Conservation (phyloP, 1,140 invertebrate genomes). For the Lepidotrigona ventralis region DNA sequence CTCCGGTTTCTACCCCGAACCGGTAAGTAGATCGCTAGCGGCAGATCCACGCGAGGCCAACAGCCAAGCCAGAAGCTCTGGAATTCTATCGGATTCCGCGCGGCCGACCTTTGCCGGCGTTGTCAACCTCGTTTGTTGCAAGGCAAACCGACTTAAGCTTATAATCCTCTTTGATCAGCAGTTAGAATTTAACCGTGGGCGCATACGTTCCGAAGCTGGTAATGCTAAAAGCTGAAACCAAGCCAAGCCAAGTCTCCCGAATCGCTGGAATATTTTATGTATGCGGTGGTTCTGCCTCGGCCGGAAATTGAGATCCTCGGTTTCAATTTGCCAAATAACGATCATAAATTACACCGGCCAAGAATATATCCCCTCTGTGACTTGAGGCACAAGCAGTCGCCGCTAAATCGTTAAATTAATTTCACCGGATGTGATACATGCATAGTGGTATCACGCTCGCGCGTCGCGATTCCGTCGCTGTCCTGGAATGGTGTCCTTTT, state of each 20-base stretch:
- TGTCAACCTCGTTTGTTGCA: slow-evolving; percentile 1
- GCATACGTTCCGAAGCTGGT: slow-evolving; percentile 48
- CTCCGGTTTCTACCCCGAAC: not conserved
- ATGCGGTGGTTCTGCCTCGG: slow-evolving; percentile 13
- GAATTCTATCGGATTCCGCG: not conserved
- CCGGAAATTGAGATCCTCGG: slow-evolving; percentile 34
- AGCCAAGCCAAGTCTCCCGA: slow-evolving; percentile 38
- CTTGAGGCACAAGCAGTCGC: slow-evolving; percentile 1
- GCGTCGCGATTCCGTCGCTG: no score
- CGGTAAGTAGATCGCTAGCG: not conserved
- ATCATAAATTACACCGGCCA: slow-evolving; percentile 29
- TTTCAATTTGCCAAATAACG: slow-evolving; percentile 54
- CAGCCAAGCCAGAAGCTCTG: not conserved
- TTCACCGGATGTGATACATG: no score
- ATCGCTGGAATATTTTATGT: slow-evolving; percentile 50
- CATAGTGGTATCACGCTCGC: not conserved
- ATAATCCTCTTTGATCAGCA: slow-evolving; percentile 56
- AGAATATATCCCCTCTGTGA: not conserved
- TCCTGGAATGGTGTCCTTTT: no score
- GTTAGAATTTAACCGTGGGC: slow-evolving; percentile 44
- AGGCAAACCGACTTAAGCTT: slow-evolving; percentile 31
- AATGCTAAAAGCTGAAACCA: slow-evolving; percentile 53
- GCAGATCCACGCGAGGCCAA: not conserved
- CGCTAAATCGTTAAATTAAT: slow-evolving; percentile 12
- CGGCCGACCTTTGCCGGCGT: not conserved